These are phyloP conservation scores for Smittia aterrima DNA, from an alignment of 2,888 invertebrate genomes.

Conservation along the genomic window DNA sequence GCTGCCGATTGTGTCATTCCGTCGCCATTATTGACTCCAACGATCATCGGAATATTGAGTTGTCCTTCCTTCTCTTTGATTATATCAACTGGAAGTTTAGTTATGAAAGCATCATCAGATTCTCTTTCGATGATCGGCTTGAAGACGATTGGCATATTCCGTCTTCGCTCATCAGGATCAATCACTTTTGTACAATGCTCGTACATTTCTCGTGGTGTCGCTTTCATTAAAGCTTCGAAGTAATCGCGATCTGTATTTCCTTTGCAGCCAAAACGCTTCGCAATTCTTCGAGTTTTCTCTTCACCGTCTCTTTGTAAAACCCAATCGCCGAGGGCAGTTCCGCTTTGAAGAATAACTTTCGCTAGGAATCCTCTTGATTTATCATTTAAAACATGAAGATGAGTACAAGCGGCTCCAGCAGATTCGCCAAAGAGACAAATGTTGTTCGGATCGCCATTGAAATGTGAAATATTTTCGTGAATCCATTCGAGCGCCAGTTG, in stretches of 20 bases:
- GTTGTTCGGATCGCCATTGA: slow-evolving; percentile 54
- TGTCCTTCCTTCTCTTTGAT: slow-evolving; percentile 51
- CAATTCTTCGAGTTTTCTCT: slow-evolving; percentile 47
- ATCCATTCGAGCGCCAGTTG: slow-evolving; percentile 55
- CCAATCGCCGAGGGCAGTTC: slow-evolving; percentile 19
- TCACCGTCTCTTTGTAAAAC: slow-evolving; percentile 45
- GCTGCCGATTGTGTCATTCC: slow-evolving; percentile 53
- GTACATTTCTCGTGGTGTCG: slow-evolving; percentile 45
- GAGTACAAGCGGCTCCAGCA: slow-evolving; percentile 50
- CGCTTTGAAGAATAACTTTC: slow-evolving; percentile 39
- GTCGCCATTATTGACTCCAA: slow-evolving; percentile 59
- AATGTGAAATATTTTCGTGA: slow-evolving; percentile 54
- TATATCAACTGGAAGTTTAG: slow-evolving; percentile 53
- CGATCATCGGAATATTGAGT: slow-evolving; percentile 56
- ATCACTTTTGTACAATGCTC: slow-evolving; percentile 45
- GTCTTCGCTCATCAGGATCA: slow-evolving; percentile 48
- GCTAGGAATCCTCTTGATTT: slow-evolving; percentile 46
- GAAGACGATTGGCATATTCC: slow-evolving; percentile 48
- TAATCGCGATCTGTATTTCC: slow-evolving; percentile 43
- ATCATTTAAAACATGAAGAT: slow-evolving; percentile 48
- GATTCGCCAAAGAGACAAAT: slow-evolving; percentile 52
- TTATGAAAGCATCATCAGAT: slow-evolving; percentile 48
- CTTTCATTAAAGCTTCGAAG: slow-evolving; percentile 40
- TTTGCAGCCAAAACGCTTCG: slow-evolving; percentile 46
- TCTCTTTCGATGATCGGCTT: slow-evolving; percentile 49